These are phyloP conservation scores for Tauraco hartlaubi DNA, from an alignment of 2,797 vertebrate species.

Conservation along the genomic window DNA sequence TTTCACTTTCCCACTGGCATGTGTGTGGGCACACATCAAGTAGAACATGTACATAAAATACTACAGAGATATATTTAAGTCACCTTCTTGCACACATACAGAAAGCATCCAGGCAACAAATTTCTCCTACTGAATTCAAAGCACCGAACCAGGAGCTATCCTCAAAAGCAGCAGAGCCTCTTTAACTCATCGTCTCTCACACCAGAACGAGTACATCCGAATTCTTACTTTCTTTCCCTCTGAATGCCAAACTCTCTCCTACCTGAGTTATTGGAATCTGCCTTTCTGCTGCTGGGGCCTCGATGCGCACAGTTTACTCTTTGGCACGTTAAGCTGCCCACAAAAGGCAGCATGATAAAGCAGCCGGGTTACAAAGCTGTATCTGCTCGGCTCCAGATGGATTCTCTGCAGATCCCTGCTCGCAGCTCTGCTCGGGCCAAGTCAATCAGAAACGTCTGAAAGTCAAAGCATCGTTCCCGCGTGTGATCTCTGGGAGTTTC, in stretches of 20 bases:
- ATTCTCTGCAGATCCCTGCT: not conserved
- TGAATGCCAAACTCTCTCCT: not conserved
- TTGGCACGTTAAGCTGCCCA: not conserved
- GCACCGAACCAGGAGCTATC: not conserved
- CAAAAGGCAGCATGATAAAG: fast-evolving
- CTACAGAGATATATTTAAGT: not conserved
- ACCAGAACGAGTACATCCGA: not conserved
- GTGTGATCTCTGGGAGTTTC: not conserved
- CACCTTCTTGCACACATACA: not conserved
- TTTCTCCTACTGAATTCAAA: not conserved
- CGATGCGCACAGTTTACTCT: not conserved
- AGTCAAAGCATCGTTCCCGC: not conserved
- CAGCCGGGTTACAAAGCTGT: not conserved
- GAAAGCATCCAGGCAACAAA: not conserved
- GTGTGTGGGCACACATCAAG: not conserved
- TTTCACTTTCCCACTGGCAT: not conserved
- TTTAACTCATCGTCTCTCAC: not conserved
- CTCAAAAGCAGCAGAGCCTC: not conserved
- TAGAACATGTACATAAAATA: not conserved
- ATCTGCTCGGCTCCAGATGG: not conserved
- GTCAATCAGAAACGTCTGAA: not conserved
- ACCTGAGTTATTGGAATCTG: not conserved
- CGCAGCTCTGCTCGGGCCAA: not conserved
- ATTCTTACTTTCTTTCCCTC: not conserved
- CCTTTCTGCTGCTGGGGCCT: not conserved